These are phyloP conservation scores for Lithophane ornitopus DNA, from an alignment of 2,888 invertebrate species.

Conservation along the genomic window DNA sequence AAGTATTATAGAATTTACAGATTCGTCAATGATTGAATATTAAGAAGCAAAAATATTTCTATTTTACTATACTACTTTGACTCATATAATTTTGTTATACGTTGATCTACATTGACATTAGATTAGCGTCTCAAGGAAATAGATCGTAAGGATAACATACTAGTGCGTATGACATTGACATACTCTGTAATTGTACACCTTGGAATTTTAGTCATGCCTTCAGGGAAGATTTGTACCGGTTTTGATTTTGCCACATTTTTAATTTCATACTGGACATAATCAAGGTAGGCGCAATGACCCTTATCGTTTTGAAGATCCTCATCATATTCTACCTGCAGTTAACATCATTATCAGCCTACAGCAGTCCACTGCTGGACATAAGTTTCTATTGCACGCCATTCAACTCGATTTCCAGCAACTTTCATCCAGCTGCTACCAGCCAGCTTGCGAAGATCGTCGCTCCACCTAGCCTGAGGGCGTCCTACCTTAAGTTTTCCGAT, in stretches of 20 bases:
- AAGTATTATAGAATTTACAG: not conserved
- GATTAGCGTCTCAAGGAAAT: conserved; percentile 49
- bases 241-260: not conserved
- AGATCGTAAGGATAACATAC: conserved; percentile 48
- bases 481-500: no score
- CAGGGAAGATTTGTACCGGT: conserved; percentile 35
- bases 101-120: conserved; percentile 31
- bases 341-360: no score
- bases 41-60: not conserved
- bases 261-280: no score
- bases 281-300: not conserved
- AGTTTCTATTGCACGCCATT: no score
- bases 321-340: no score
- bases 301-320: no score
- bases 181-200: conserved; percentile 32
- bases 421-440: no score
- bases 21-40: not conserved
- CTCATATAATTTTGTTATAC: not conserved
- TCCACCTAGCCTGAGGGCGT: no score
- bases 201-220: conserved; percentile 37
- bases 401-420: no score
- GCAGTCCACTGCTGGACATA: no score
- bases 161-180: conserved; percentile 43
- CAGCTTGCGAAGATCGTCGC: no score
- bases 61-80: not conserved